A percentile compares a stretch with the other conserved stretches of the same genome.
Conservation (phyloP, 1,140 invertebrate species). For the Euura lappo region DNA sequence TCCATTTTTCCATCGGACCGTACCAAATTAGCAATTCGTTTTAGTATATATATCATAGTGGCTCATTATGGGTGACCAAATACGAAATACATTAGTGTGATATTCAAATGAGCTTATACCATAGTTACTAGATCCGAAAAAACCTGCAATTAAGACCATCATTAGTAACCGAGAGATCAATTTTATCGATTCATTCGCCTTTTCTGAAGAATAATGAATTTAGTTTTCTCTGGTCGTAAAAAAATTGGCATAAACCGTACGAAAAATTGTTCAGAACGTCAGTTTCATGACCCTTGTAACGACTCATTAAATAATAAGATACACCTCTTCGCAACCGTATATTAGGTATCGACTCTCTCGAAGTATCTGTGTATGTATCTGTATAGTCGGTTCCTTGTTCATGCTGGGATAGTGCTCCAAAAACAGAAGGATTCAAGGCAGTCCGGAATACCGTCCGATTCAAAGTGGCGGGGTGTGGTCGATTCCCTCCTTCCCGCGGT, state of each 20-base stretch:
- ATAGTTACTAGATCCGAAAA: no score
- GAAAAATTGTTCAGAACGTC: no score
- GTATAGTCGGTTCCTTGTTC: not conserved
- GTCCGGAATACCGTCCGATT: not conserved
- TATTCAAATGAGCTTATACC: no score
- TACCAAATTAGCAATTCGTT: not conserved
- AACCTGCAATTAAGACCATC: no score
- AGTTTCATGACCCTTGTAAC: no score
- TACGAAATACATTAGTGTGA: no score
- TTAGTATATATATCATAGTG: not conserved
- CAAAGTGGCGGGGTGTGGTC: not conserved
- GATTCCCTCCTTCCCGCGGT: not conserved
- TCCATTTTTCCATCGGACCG: not conserved
- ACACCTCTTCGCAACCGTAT: not conserved
- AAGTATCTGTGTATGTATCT: not conserved
- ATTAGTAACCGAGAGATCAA: no score
- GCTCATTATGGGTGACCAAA: not conserved
- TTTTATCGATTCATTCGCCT: no score
- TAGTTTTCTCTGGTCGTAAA: no score
- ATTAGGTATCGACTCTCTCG: not conserved
- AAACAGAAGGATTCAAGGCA: slow-evolving; percentile 7
- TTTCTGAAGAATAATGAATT: no score
- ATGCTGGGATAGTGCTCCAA: not conserved
- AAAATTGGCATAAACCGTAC: no score
- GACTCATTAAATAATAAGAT: no score